phyloP scores from a whole-genome alignment of 2,888 invertebrate genomes.

The Cataglyphis rosenhaueri region DNA sequence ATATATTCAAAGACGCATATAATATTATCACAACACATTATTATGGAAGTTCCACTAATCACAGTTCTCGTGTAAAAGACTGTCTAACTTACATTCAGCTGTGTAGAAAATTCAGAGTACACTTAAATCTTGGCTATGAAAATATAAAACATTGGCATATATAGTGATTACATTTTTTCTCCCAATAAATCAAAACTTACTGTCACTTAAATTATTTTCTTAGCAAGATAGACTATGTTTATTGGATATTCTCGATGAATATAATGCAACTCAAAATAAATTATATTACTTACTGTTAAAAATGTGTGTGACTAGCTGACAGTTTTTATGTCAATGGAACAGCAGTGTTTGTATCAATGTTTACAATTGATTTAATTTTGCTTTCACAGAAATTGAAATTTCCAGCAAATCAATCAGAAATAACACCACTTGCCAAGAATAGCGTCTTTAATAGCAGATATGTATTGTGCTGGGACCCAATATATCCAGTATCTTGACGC shows the following conservation, averaged over 20 bases:
- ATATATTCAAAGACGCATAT: background rate
- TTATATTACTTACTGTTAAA: slow-evolving; percentile 82
- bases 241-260: slow-evolving; percentile 65
- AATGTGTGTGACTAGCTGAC: slow-evolving; percentile 82
- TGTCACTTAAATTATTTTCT: slow-evolving; percentile 57
- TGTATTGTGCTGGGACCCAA: slow-evolving; percentile 97
- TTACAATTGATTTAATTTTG: slow-evolving; percentile 79
- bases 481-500: slow-evolving; percentile 97
- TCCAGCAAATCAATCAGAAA: slow-evolving; percentile 86
- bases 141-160: slow-evolving; percentile 53
- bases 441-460: slow-evolving; percentile 96
- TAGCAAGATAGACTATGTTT: slow-evolving; percentile 63
- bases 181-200: slow-evolving; percentile 57
- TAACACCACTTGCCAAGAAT: slow-evolving; percentile 95
- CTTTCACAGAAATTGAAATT: slow-evolving; percentile 72
- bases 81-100: slow-evolving; percentile 41
- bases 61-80: slow-evolving; percentile 43
- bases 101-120: slow-evolving; percentile 30
- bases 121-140: slow-evolving; percentile 50
- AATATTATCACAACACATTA: slow-evolving; percentile 58
- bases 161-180: slow-evolving; percentile 28
- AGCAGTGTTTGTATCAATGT: slow-evolving; percentile 81
- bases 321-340: slow-evolving; percentile 59
- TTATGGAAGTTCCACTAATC: slow-evolving; percentile 56
- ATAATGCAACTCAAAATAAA: slow-evolving; percentile 77